Evolutionary conservation across 2,888 invertebrate genomes (phyloP).

Genomic region (Cerastoderma edule): DNA sequence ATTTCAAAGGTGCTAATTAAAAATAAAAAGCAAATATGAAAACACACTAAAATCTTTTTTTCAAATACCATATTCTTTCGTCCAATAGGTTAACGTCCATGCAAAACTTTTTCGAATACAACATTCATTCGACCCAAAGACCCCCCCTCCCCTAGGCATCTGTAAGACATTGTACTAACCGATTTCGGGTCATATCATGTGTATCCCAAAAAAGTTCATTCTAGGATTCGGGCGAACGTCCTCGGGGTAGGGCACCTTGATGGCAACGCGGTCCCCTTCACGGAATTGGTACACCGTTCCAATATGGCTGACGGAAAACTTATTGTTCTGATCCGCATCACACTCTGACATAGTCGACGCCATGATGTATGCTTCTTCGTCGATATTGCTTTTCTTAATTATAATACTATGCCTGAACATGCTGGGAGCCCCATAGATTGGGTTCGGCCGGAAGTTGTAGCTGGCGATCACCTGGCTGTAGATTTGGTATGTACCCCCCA

Average conservation of each 20-base stretch:
- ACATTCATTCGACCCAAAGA: too few relatives aligned
- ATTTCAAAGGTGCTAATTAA: too few relatives aligned
- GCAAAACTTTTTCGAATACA: too few relatives aligned
- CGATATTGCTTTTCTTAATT: background rate
- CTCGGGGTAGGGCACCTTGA: slow-evolving; percentile 20
- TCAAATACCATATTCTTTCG: too few relatives aligned
- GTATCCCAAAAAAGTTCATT: slow-evolving; percentile 42
- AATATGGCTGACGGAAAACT: background rate
- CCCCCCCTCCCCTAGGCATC: too few relatives aligned
- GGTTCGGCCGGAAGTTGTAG: background rate
- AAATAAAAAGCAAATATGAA: too few relatives aligned
- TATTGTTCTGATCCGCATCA: background rate
- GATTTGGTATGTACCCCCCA: slow-evolving; percentile 3
- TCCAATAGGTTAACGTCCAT: too few relatives aligned
- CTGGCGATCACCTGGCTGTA: slow-evolving; percentile 7
- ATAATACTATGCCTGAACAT: slow-evolving; percentile 4
- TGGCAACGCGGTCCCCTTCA: slow-evolving; percentile 31
- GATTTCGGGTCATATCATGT: slow-evolving; percentile 43
- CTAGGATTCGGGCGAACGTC: slow-evolving; percentile 25
- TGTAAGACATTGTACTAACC: too few relatives aligned
- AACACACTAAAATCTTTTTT: too few relatives aligned
- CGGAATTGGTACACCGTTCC: slow-evolving; percentile 14
- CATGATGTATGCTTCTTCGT: background rate
- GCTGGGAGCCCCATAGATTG: background rate
- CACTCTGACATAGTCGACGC: slow-evolving; percentile 5